These are phyloP conservation scores for Rhingia campestris DNA, from an alignment of 2,888 invertebrate genomes.

Conservation along the genomic window DNA sequence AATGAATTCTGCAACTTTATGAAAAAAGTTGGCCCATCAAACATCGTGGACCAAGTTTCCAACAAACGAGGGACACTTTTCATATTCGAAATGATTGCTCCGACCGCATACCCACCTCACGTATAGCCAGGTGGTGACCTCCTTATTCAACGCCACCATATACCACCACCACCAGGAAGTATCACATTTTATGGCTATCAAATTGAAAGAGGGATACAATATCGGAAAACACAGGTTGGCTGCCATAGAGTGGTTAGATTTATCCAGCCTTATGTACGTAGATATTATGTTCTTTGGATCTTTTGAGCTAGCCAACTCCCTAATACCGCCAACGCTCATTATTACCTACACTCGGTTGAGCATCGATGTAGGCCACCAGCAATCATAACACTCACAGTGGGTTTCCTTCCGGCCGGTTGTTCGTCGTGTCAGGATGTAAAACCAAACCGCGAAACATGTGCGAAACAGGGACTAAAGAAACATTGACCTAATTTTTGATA, in stretches of 20 bases:
- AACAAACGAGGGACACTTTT: slow-evolving; percentile 49
- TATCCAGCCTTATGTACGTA: slow-evolving; percentile 16
- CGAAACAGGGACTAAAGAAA: slow-evolving; percentile 26
- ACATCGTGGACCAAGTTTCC: slow-evolving; percentile 55
- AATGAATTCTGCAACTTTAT: slow-evolving; percentile 58
- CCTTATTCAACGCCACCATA: neutral
- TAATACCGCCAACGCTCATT: slow-evolving; percentile 45
- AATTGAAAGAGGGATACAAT: slow-evolving; percentile 63
- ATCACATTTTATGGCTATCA: slow-evolving; percentile 59
- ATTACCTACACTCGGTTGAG: slow-evolving; percentile 27
- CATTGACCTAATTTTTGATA: slow-evolving; percentile 53
- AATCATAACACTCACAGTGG: slow-evolving; percentile 49
- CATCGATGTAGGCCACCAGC: slow-evolving; percentile 41
- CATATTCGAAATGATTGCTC: slow-evolving; percentile 58
- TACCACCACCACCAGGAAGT: slow-evolving; percentile 55
- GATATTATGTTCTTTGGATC: slow-evolving; percentile 22
- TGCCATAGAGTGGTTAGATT: slow-evolving; percentile 34
- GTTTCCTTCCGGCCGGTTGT: slow-evolving; percentile 38
- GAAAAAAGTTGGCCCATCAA: slow-evolving; percentile 63
- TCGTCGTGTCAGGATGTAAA: slow-evolving; percentile 43
- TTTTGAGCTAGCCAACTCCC: slow-evolving; percentile 36
- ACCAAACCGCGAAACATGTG: slow-evolving; percentile 49
- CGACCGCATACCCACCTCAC: slow-evolving; percentile 59
- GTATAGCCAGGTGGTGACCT: slow-evolving; percentile 47
- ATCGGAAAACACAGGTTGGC: slow-evolving; percentile 53